Percentiles rank a stretch among this genome's conserved stretches.
These are phyloP conservation scores for Cyprinodon brontotheroides DNA, from an alignment of 2,113 vertebrate genomes.

Conservation along the genomic window DNA sequence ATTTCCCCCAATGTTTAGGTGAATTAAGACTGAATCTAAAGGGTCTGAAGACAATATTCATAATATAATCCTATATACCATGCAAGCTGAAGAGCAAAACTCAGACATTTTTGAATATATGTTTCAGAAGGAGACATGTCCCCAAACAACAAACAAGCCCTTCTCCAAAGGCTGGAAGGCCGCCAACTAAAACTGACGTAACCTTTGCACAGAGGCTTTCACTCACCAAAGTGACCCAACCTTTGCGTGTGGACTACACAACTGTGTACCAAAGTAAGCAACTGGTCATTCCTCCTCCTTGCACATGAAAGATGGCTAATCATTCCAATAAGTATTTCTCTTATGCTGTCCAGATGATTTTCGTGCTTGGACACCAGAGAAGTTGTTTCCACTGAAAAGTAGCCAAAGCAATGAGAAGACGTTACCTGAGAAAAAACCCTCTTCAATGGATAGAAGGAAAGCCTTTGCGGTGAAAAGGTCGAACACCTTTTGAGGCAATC, in stretches of 20 bases:
- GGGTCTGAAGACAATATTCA: too few species aligned
- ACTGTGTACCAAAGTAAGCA: conserved; percentile 56
- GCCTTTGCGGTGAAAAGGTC: neutral
- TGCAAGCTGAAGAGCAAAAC: neutral
- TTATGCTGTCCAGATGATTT: conserved; percentile 72
- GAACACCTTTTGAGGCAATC: conserved; percentile 57
- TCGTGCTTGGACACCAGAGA: conserved; percentile 62
- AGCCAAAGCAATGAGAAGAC: conserved; percentile 48
- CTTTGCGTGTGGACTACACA: conserved; percentile 4
- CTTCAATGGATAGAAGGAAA: neutral
- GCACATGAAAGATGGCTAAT: neutral
- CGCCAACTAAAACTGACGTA: neutral
- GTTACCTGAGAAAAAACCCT: neutral
- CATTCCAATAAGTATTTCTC: neutral
- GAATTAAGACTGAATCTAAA: neutral
- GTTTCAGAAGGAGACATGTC: neutral
- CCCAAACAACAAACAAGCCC: neutral
- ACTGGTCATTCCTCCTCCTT: neutral
- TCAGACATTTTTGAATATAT: neutral
- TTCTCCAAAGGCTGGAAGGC: neutral
- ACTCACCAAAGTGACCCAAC: neutral
- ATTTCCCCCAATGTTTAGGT: neutral
- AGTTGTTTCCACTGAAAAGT: conserved; percentile 22
- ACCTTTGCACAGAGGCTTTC: neutral
- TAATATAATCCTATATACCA: neutral